Evolutionary conservation across 2,888 invertebrate genomes (phyloP), one percentile per base, ranked within the genome.

Genomic region (Priocnemis perturbator): DNA sequence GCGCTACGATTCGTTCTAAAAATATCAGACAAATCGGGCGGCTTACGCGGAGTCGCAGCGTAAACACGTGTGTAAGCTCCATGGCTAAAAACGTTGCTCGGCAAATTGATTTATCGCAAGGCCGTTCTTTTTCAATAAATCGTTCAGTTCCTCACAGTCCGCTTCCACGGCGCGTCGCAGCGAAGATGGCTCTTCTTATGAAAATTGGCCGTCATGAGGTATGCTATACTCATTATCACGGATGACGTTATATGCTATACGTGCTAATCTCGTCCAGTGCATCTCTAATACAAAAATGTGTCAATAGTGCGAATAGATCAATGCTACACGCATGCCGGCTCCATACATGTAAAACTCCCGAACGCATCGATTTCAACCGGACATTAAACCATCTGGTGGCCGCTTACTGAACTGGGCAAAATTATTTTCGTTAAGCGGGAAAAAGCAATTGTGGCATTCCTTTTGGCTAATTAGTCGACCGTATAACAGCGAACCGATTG

Each of bases 151-250:
- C 47, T 67, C 44, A 14, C 60, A 57, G 71, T 63, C 69, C 15
- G 68, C 63, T n/a, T 30, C 21, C 50, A 26, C 23, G 61, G 19
- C 67, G 64, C 68, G 68, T 65, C 72, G 44, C 57, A 17, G 57
- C 58, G 57, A 75, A 57, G 69, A 85, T 85, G 85, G 81, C 83
- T 67, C 73, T 83, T 44, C 79, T 85, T 61, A 73, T 64, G 62
- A 83, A 76, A 77, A 76, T 81, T 5, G 74, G 70, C n/a, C 81
- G 68, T 65, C 69, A 57, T 64, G 82, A 85, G 85, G 85, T 85
- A 37, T 11, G 37, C 7, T 37, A 82, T 55, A 69, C n/a, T n/a
- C 71, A 48, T 50, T 50, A 50, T 17, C 50, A 17, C 9, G 17
- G 44, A 37, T 9, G n/a, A 5, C 37, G 37, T 9, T 37, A 37